Percentiles rank a stretch among this genome's conserved stretches.
Conservation (phyloP, 2,888 invertebrate genomes). For the Tetragonula carbonaria region DNA sequence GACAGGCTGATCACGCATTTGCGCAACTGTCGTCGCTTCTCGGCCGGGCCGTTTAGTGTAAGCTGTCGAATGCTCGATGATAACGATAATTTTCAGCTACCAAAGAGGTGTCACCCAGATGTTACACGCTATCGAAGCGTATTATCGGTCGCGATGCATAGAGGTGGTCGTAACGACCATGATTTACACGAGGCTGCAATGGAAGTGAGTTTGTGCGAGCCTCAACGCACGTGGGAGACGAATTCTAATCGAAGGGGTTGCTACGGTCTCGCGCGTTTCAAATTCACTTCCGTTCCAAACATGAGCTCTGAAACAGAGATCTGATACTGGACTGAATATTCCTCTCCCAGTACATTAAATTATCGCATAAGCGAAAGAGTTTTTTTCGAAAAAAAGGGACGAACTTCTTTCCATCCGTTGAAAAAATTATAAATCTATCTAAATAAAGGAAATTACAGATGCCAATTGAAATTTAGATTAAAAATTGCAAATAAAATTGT, state of each 20-base stretch:
- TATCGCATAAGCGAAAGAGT: no score
- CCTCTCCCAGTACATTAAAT: not conserved
- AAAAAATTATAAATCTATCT: no score
- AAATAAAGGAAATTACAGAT: no score
- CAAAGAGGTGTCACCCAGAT: conserved; percentile 56
- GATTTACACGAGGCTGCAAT: conserved; percentile 2
- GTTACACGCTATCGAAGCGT: conserved; percentile 32
- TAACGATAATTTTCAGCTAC: conserved; percentile 56
- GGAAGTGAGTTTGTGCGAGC: not conserved
- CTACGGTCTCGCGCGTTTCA: not conserved
- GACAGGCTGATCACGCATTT: conserved; percentile 72
- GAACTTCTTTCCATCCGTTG: no score
- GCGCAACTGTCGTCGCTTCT: conserved; percentile 77
- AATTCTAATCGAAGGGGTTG: not conserved
- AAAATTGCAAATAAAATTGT: no score
- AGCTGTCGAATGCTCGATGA: conserved; percentile 58
- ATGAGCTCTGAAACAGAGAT: no score
- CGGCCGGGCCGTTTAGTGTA: conserved; percentile 52
- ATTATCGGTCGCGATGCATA: conserved; percentile 9
- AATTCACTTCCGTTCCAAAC: not conserved
- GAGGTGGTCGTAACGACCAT: not conserved
- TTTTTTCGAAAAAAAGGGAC: no score
- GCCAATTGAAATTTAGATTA: no score
- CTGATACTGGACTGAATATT: not conserved
- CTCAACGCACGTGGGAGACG: not conserved